Percentiles rank a stretch among this genome's conserved stretches.
Evolutionary conservation across 2,113 vertebrate species (phyloP).

Genomic region (Aldabrachelys gigantea): DNA sequence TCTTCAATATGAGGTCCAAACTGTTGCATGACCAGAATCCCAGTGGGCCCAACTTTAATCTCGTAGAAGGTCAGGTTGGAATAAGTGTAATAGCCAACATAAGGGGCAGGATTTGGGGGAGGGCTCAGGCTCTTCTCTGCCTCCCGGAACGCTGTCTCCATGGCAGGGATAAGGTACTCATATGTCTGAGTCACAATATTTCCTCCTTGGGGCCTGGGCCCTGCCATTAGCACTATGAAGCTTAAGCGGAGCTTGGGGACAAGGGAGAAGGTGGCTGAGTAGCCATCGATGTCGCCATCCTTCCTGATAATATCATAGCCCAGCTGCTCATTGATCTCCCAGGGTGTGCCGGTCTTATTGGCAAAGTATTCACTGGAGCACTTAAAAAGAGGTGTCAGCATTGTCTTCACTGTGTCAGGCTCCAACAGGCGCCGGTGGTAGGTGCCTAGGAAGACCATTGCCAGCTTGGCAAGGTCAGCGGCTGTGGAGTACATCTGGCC

Average conservation of each 20-base stretch:
- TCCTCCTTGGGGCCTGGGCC: conserved; percentile 81
- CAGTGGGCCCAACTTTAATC: conserved; percentile 81
- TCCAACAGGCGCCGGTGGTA: conserved; percentile 78
- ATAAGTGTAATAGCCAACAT: conserved; percentile 89
- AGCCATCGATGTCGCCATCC: conserved; percentile 92
- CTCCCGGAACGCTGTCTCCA: conserved; percentile 85
- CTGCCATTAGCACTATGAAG: conserved; percentile 89
- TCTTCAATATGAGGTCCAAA: conserved; percentile 90
- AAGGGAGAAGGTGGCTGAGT: conserved; percentile 88
- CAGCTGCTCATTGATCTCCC: conserved; percentile 88
- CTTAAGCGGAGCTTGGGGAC: conserved; percentile 88
- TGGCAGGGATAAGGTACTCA: conserved; percentile 84
- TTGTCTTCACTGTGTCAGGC: conserved; percentile 85
- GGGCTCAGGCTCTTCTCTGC: conserved; percentile 76
- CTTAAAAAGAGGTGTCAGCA: conserved; percentile 85
- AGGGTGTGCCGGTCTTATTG: conserved; percentile 89
- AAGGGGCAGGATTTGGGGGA: conserved; percentile 84
- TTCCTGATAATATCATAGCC: conserved; percentile 90
- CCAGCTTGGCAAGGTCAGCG: conserved; percentile 90
- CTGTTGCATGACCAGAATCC: conserved; percentile 90
- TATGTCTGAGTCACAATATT: conserved; percentile 83
- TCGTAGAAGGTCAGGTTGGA: conserved; percentile 91
- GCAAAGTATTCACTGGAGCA: conserved; percentile 89
- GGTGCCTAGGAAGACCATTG: conserved; percentile 84
- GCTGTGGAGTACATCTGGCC: conserved; percentile 94